Conservation (phyloP, 2,888 invertebrate genomes). For the Willowsia nigromaculata region DNA sequence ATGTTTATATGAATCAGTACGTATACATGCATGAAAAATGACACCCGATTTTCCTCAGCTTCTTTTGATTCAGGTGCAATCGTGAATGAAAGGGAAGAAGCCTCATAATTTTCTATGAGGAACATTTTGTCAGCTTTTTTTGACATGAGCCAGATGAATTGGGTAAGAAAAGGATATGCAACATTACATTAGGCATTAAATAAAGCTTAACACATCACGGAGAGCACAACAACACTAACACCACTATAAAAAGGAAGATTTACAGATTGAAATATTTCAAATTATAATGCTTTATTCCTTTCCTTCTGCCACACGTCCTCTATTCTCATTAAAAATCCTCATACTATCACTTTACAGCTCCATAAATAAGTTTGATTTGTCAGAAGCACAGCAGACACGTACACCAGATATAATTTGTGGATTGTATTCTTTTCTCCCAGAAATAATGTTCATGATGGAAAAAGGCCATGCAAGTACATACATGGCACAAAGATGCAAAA, state of each 20-base stretch:
- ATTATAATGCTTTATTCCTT: background rate
- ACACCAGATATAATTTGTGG: background rate
- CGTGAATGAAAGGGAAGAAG: constrained; percentile 38
- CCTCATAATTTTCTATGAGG: constrained; percentile 50
- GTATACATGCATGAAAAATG: constrained; percentile 15
- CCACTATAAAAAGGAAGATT: background rate
- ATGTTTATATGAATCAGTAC: background rate
- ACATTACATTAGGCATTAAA: constrained; percentile 19
- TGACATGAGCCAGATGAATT: constrained; percentile 65
- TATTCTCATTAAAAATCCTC: constrained; percentile 53
- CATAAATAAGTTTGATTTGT: constrained; percentile 62
- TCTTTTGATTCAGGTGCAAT: constrained; percentile 51
- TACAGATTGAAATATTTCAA: background rate
- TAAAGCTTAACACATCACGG: constrained; percentile 27
- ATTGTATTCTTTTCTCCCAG: background rate
- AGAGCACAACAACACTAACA: background rate
- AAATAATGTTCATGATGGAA: background rate
- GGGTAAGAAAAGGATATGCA: background rate
- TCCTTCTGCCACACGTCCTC: constrained; percentile 59
- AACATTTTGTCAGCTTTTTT: constrained; percentile 50
- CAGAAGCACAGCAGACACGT: constrained; percentile 31
- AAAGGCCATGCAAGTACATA: too few species aligned
- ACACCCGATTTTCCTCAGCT: background rate
- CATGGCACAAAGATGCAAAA: background rate
- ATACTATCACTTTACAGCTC: constrained; percentile 58